These are phyloP conservation scores for Troilus luridus DNA, from an alignment of 2,888 invertebrate genomes.

Conservation along the genomic window DNA sequence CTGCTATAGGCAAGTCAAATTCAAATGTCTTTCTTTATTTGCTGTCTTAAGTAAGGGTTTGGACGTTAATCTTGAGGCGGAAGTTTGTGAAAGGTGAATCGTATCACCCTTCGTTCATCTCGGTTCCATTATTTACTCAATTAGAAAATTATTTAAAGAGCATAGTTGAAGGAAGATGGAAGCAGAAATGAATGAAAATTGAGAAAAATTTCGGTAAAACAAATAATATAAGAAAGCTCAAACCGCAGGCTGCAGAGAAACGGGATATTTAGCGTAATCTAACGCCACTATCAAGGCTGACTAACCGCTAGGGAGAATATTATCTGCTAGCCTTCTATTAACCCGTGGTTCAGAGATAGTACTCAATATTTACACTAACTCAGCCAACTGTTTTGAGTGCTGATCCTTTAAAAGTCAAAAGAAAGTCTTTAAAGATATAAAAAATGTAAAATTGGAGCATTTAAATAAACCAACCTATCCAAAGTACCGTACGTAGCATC, in stretches of 20 bases:
- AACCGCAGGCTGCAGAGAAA: background rate
- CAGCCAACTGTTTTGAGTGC: background rate
- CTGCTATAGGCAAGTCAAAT: too few species aligned
- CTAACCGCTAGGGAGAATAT: constrained; percentile 9
- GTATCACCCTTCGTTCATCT: too few species aligned
- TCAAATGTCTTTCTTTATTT: too few species aligned
- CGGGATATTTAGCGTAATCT: constrained; percentile 21
- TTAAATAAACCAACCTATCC: background rate
- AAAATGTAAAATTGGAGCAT: too few species aligned
- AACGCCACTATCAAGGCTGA: constrained; percentile 7
- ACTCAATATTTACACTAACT: background rate
- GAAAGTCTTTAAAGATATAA: too few species aligned
- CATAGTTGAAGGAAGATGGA: background rate
- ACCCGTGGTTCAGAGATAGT: background rate
- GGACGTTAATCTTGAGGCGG: too few species aligned
- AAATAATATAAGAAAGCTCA: background rate
- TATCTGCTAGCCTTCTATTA: background rate
- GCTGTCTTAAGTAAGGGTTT: too few species aligned
- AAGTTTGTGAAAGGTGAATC: too few species aligned
- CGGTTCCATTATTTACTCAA: too few species aligned
- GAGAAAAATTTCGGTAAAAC: background rate
- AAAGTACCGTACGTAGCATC: background rate
- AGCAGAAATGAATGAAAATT: background rate
- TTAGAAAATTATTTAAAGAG: too few species aligned
- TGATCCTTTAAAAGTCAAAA: background rate